A percentile compares a stretch with the other conserved stretches of the same genome.
Conservation (phyloP, 2,888 invertebrate genomes). For the Hydrotaea diabolus region DNA sequence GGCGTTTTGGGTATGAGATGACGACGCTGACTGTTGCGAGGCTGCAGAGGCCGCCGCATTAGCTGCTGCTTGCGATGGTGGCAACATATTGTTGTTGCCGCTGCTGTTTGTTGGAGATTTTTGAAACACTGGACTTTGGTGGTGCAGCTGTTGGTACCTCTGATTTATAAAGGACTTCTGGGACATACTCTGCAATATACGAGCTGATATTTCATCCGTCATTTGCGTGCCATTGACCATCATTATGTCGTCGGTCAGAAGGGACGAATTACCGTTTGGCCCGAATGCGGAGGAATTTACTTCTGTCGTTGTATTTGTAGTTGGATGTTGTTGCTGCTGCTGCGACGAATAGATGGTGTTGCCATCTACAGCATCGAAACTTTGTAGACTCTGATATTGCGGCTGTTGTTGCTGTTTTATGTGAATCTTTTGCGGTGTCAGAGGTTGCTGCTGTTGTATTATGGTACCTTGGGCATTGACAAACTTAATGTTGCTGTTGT, state of each 20-base stretch:
- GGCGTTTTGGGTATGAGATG: conserved; percentile 61
- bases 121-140: conserved; percentile 46
- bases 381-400: conserved; percentile 64
- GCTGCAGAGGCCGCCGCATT: conserved; percentile 68
- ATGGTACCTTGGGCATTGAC: conserved; percentile 80
- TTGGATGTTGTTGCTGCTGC: conserved; percentile 62
- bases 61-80: conserved; percentile 67
- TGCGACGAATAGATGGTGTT: conserved; percentile 68
- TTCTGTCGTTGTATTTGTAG: neutral
- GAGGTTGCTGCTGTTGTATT: conserved; percentile 76
- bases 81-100: conserved; percentile 70
- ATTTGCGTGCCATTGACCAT: conserved; percentile 81
- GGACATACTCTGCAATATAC: conserved; percentile 80
- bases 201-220: conserved; percentile 80
- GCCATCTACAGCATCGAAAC: conserved; percentile 65
- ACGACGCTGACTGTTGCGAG: conserved; percentile 43
- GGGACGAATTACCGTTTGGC: conserved; percentile 55
- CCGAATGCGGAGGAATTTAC: conserved; percentile 54
- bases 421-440: conserved; percentile 60
- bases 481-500: conserved; percentile 77
- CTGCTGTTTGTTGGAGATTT: conserved; percentile 28
- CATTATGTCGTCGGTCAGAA: conserved; percentile 79
- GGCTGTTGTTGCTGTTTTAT: conserved; percentile 61
- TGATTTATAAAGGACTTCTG: conserved; percentile 78
- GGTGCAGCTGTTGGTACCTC: conserved; percentile 73